Conservation (phyloP, 53 echinoderm and acorn worm genomes). For the Mesocentrotus franciscanus region DNA sequence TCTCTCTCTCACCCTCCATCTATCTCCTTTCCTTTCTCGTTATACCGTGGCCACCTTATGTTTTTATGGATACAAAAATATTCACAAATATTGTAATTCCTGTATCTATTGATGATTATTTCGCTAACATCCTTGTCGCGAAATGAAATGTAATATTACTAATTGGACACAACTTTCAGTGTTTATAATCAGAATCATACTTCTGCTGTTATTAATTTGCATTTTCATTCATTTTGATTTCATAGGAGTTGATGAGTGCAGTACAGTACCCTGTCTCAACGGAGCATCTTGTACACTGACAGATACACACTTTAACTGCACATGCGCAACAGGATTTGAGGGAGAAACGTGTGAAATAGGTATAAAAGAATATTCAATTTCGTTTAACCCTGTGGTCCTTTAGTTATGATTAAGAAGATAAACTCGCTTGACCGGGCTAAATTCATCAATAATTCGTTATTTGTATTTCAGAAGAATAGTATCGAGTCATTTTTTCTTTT, state of each 20-base stretch:
- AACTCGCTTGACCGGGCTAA: not conserved
- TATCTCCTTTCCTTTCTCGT: not conserved
- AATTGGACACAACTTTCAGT: not conserved
- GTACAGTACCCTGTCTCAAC: constrained; percentile 64
- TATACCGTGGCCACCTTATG: not conserved
- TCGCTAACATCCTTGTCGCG: too few species aligned
- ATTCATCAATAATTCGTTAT: too few species aligned
- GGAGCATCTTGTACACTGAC: constrained; percentile 59
- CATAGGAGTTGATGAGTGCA: constrained; percentile 69
- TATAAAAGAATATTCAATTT: not conserved
- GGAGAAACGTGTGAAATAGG: constrained; percentile 60
- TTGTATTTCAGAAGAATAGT: too few species aligned
- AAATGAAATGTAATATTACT: too few species aligned
- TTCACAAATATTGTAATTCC: too few species aligned
- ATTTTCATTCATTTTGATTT: not conserved
- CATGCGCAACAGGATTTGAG: constrained; percentile 35
- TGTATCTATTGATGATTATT: too few species aligned
- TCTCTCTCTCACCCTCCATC: not conserved
- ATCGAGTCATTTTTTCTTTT: too few species aligned
- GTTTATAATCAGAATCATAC: not conserved
- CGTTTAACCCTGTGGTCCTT: not conserved
- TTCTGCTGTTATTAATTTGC: too few species aligned
- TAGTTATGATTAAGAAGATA: not conserved
- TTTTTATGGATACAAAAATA: too few species aligned
- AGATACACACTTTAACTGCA: constrained; percentile 52